Base-by-base conservation (phyloP, 1,140 invertebrate genomes). In the Bathynomus jamesi region DNA sequence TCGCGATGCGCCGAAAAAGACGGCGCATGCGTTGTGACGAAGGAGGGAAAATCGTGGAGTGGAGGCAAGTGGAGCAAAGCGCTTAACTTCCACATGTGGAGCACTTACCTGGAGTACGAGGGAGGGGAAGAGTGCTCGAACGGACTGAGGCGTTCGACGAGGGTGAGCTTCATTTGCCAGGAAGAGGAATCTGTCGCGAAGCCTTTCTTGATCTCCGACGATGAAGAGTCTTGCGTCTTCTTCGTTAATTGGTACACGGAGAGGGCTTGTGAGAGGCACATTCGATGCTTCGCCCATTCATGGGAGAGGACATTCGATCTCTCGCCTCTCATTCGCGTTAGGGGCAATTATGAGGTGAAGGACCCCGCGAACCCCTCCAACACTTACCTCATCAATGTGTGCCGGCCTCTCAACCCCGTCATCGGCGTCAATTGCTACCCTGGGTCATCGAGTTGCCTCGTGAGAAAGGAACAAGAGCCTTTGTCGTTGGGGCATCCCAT, bases 311-410 rank as follows among this genome's bases (percentile, higher is more conserved):
- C 69, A 4, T 40, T 73, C 25, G 72, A 76, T 65, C 69, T 76
- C 27, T 69, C 71, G 7, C 65, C 72, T 21, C 71, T 76, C 1
- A 73, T 73, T 31, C 70, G 29, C 25, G 61, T 69, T 40, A 28
- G 63, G 29, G 28, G 65, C 4, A 76, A 76, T 29, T 76, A 76
- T 66, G 72, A 76, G 40, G 65, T 69, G 11, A 17, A 32, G 2
- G 70, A 74, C 65, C 69, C 71, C 8, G 29, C 68, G 3, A 71
- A 70, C 29, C 46, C 66, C 13, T 71, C 69, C 25, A 65, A 73
- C 29, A 76, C 70, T 30, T 76, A 73, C 66, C 72, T 70, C 67
- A 46, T 76, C 10, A 76, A 76, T 69, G 70, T 76, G n/a, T 76
- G 75, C 25, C 46, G 71, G 60, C 75, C 75, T 29, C 65, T 76